Conservation (phyloP, 2,113 vertebrate species). For the Salvelinus namaycush region DNA sequence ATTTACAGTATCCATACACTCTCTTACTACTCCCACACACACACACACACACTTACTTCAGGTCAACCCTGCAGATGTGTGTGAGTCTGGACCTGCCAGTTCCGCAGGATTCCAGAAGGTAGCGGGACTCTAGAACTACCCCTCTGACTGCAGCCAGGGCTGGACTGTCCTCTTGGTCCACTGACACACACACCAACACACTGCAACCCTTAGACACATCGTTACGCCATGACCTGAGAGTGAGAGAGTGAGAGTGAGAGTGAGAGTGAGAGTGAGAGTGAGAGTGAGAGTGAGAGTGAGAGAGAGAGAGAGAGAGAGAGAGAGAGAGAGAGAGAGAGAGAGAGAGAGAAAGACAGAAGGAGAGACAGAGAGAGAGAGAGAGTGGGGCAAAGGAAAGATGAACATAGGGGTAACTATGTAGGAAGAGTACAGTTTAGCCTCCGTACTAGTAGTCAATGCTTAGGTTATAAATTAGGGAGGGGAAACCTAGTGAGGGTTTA, state of each 20-base stretch:
- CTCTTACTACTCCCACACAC: no score
- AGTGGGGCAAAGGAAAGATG: not conserved
- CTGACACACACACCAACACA: constrained; percentile 84
- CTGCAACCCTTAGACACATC: constrained; percentile 88
- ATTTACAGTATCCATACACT: no score
- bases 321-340: not conserved
- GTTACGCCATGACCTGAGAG: constrained; percentile 83
- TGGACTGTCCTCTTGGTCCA: constrained; percentile 87
- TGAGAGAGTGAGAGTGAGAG: no score
- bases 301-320: not conserved
- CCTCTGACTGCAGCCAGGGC: constrained; percentile 83
- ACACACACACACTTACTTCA: constrained; percentile 78
- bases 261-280: not conserved
- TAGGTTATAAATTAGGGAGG: no score
- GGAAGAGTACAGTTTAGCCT: no score
- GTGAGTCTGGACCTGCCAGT: constrained; percentile 88
- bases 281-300: not conserved
- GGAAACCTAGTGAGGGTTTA: no score
- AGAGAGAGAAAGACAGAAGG: not conserved
- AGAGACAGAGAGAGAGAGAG: not conserved
- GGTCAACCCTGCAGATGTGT: constrained; percentile 89
- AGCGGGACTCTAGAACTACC: constrained; percentile 88
- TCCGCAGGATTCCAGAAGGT: constrained; percentile 90
- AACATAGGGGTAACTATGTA: no score
- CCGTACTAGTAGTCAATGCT: no score